Conservation (phyloP, 2,113 vertebrate genomes). For the Gymnorhina tibicen region DNA sequence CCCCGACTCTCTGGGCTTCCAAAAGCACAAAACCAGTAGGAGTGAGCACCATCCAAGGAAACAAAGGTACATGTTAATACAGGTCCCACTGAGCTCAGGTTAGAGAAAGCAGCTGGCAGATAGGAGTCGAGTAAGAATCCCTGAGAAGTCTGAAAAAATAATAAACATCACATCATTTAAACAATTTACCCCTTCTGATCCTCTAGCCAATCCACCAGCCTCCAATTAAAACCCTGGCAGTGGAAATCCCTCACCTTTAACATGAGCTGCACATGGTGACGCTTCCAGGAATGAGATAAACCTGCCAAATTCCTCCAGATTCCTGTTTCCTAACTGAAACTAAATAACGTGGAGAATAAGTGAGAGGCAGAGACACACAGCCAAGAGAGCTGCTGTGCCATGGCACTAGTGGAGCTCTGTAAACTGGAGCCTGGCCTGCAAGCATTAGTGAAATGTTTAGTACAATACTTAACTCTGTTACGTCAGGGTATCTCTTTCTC, state of each 20-base stretch:
- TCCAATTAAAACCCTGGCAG: neutral
- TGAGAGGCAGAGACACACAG: neutral
- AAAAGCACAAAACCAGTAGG: neutral
- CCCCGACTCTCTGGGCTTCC: neutral
- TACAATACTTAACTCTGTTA: conserved; percentile 23
- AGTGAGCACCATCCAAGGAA: neutral
- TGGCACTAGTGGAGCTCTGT: neutral
- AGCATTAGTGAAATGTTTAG: conserved; percentile 62
- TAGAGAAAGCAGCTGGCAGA: conserved; percentile 4
- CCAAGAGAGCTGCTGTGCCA: conserved; percentile 3
- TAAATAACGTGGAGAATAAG: neutral
- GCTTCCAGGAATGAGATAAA: neutral
- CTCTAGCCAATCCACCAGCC: neutral
- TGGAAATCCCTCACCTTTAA: neutral
- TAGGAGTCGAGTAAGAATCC: conserved; percentile 43
- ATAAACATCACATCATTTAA: neutral
- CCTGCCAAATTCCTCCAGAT: neutral
- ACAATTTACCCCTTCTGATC: conserved; percentile 31
- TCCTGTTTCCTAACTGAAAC: neutral
- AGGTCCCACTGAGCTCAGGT: neutral
- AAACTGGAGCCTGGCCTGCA: conserved; percentile 72
- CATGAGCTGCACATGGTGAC: neutral
- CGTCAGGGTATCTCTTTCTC: neutral
- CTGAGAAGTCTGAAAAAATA: conserved; percentile 61
- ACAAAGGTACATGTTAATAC: neutral